phyloP scores from a whole-genome alignment of 2,888 invertebrate species.

The Tipula vernalis region DNA sequence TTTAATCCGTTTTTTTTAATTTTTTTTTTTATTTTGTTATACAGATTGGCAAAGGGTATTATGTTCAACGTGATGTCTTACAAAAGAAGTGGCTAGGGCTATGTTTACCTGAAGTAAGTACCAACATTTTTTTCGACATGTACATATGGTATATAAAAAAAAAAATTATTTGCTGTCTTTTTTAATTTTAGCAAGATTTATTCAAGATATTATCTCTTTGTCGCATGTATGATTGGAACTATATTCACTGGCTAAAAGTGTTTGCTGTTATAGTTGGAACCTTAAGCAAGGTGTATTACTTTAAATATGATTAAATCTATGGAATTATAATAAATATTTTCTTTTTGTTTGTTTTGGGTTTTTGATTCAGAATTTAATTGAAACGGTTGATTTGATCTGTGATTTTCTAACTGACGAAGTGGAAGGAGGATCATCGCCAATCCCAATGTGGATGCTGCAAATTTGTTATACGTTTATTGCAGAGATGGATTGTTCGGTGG shows the following conservation, averaged over 20 bases:
- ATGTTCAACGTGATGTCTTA: conserved; percentile 26
- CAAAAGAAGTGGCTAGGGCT: conserved; percentile 30
- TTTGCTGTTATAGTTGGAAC: conserved; percentile 59
- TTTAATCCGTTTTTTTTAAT: background rate
- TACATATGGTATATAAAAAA: background rate
- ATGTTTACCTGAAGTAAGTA: conserved; percentile 24
- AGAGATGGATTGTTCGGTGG: conserved; percentile 34
- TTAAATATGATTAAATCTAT: background rate
- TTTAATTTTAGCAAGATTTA: conserved; percentile 20
- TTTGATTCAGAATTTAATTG: conserved; percentile 48
- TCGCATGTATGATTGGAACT: conserved; percentile 30
- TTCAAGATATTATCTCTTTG: conserved; percentile 58
- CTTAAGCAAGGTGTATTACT: conserved; percentile 42
- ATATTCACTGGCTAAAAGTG: conserved; percentile 60
- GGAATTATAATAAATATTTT: background rate
- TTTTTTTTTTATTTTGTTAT: conserved; percentile 13
- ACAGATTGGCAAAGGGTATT: conserved; percentile 25
- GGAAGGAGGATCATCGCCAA: conserved; percentile 67
- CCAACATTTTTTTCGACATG: background rate
- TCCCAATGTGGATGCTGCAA: conserved; percentile 50
- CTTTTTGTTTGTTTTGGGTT: background rate
- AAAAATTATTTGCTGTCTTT: background rate
- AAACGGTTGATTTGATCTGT: conserved; percentile 69
- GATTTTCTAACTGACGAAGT: conserved; percentile 72
- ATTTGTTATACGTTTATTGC: conserved; percentile 47